Evolutionary conservation across 2,888 invertebrate species (phyloP).

Genomic region (Boloria euphrosyne): DNA sequence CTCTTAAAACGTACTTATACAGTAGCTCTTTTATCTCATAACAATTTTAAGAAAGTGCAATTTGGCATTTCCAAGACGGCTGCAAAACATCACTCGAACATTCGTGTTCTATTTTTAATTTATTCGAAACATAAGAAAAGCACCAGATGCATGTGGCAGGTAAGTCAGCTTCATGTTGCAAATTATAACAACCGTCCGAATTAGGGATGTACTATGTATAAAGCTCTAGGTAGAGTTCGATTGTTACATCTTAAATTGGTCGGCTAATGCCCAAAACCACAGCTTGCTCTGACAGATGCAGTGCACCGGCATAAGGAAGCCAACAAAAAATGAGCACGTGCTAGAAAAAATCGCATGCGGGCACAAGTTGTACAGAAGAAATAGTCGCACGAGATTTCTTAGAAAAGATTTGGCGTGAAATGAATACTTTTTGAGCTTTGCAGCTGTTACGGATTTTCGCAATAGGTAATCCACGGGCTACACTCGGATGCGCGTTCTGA

Average conservation of each 20-base stretch:
- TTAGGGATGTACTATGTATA: slow-evolving; percentile 37
- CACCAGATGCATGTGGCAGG: slow-evolving; percentile 76
- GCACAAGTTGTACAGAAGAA: slow-evolving; percentile 74
- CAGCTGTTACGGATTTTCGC: slow-evolving; percentile 47
- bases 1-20: slow-evolving; percentile 32
- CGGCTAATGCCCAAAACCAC: slow-evolving; percentile 64
- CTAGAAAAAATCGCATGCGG: slow-evolving; percentile 76
- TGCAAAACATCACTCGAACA: slow-evolving; percentile 41
- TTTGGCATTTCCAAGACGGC: slow-evolving; percentile 37
- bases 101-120: slow-evolving; percentile 67
- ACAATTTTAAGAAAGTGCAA: slow-evolving; percentile 33
- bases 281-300: slow-evolving; percentile 78
- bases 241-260: slow-evolving; percentile 45
- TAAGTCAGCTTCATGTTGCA: slow-evolving; percentile 76
- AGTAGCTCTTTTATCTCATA: slow-evolving; percentile 30
- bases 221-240: neutral
- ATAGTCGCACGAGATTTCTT: slow-evolving; percentile 61
- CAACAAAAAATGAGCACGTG: slow-evolving; percentile 76
- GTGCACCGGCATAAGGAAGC: slow-evolving; percentile 69
- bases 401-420: slow-evolving; percentile 58
- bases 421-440: slow-evolving; percentile 57
- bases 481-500: neutral
- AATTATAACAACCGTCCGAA: slow-evolving; percentile 58
- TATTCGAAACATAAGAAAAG: slow-evolving; percentile 61
- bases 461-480: slow-evolving; percentile 22